Evolutionary conservation across 2,797 vertebrate genomes (phyloP).

Genomic region (Fringilla coelebs): DNA sequence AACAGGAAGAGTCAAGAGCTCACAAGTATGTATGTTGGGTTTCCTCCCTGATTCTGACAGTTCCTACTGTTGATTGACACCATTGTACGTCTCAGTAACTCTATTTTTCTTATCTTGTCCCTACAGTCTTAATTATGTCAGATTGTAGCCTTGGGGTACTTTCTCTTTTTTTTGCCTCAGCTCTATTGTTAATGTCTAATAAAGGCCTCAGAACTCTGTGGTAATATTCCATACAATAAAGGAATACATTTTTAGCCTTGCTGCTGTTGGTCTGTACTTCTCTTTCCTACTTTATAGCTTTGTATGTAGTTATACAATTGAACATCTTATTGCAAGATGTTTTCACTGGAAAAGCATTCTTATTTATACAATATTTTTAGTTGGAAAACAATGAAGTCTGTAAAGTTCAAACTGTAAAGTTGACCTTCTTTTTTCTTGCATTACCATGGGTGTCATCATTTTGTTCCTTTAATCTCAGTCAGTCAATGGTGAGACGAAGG

Average conservation of each 20-base stretch:
- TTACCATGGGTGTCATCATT: not conserved
- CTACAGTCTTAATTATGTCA: not conserved
- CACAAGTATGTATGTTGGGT: not conserved
- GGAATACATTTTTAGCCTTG: not conserved
- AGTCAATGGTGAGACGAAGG: not conserved
- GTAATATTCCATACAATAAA: not conserved
- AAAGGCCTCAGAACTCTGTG: not conserved
- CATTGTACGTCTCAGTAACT: not conserved
- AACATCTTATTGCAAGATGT: slow-evolving; percentile 24
- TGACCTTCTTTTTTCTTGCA: not conserved
- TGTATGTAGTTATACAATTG: not conserved
- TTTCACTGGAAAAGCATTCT: not conserved
- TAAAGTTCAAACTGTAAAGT: not conserved
- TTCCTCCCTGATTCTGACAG: not conserved
- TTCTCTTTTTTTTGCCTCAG: not conserved
- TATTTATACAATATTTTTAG: not conserved
- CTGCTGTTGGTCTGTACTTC: not conserved
- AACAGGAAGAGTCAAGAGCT: not conserved
- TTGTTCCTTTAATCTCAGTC: slow-evolving; percentile 14
- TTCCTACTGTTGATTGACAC: not conserved
- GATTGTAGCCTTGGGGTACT: not conserved
- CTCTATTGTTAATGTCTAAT: not conserved
- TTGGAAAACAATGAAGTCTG: not conserved
- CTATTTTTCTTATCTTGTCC: not conserved
- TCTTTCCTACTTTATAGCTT: not conserved